Evolutionary conservation across 2,113 vertebrate species (phyloP).

Genomic region (Microcebus murinus): DNA sequence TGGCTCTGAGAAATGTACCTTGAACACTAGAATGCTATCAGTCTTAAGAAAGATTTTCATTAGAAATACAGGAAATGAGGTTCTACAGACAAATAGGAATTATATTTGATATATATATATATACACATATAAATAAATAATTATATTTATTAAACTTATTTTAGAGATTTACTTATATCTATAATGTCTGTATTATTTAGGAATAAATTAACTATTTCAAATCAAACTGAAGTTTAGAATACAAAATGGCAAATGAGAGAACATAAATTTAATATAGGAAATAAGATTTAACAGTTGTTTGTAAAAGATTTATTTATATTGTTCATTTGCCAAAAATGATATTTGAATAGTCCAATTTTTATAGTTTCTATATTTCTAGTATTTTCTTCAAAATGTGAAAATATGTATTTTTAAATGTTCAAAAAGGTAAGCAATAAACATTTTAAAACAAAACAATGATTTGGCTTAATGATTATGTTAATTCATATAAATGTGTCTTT

Average conservation of each 20-base stretch:
- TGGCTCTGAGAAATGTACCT: neutral
- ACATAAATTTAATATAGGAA: neutral
- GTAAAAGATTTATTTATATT: neutral
- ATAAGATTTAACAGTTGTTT: neutral
- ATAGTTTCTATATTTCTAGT: neutral
- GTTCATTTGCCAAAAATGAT: neutral
- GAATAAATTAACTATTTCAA: conserved; percentile 8
- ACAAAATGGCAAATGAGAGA: neutral
- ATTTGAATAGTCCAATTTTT: neutral
- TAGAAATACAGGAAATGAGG: neutral
- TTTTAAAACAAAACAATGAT: neutral
- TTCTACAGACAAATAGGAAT: neutral
- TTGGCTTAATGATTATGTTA: neutral
- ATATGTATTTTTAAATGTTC: neutral
- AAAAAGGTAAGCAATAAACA: neutral
- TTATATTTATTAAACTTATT: neutral
- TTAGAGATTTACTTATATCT: neutral
- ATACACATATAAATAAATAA: neutral
- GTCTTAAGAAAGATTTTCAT: neutral
- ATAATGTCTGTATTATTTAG: neutral
- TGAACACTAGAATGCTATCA: neutral
- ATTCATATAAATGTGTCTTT: neutral
- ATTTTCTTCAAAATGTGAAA: neutral
- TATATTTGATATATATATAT: neutral
- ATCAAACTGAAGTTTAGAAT: neutral